Base-by-base conservation (phyloP, 2,888 invertebrate genomes). In the Aporophyla lueneburgensis region DNA sequence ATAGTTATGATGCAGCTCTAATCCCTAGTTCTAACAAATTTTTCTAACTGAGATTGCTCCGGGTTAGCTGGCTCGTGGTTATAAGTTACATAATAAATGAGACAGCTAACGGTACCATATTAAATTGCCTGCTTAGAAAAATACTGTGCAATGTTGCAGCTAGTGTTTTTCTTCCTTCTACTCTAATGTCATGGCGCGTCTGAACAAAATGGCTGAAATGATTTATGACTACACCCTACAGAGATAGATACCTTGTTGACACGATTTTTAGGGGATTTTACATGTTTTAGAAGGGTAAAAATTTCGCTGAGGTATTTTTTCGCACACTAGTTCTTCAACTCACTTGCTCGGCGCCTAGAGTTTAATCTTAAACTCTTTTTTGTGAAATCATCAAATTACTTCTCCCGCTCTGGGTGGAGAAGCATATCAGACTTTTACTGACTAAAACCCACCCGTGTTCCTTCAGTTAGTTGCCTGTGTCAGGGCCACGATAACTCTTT, bases 1-100 rank as follows among this genome's bases (percentile, higher is more conserved):
- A 10, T 43, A 43, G 43, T 43, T 43, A 61, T 53, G 40, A 65
- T 69, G 59, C n/a, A 73, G 5, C 27, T 54, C 14, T 2, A 21
- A 43, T 65, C 40, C 56, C 6, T 49, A 46, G 69, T 65, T 68
- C 24, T 40, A 72, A 72, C 56, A 56, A 72, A 51, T 62, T 77
- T 66, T 67, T 76, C 67, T 58, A 58, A 67, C 69, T 46, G 53
- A 62, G 77, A 77, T 76, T 67, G 72, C 53, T 40, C 43, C 24
- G 70, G 10, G 24, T 27, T 51, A n/a, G 9, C 40, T 49, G 24
- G n/a, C 59, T 49, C 19, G n/a, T 16, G 49, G 62, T 10, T 54
- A 14, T 27, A 46, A 46, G 61, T 69, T 78, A 51, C 66, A 59
- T 67, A 69, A 62, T 61, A 59, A 72, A 69, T 71, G 24, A 40